Evolutionary conservation across 2,113 vertebrate species (phyloP), one percentile per base, ranked within the genome.

Genomic region (Sylvilagus bachmani): DNA sequence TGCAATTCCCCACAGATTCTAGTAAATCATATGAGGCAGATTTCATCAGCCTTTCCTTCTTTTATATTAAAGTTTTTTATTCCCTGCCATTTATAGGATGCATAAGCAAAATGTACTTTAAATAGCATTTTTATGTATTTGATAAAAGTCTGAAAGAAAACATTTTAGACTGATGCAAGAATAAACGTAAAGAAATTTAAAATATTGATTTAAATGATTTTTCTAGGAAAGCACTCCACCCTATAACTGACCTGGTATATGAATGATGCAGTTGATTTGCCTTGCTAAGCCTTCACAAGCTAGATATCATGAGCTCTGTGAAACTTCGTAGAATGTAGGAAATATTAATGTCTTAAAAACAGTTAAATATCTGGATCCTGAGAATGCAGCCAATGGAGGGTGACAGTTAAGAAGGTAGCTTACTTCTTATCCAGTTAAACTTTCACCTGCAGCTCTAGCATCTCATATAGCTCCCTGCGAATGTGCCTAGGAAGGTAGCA

Each of bases 11-110:
- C 75, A 49, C 24, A 92, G 36, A 77, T 89, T 96, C 86, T 83
- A 82, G 87, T 89, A 96, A 96, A 96, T 95, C 3, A n/a, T 31
- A 69, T 0, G 0, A 92, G 81, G 36, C 67, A 77, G 77, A 89
- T 92, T 93, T 91, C 84, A 79, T 94, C 90, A 96, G 33, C 24
- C 55, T 91, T 93, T 53, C 61, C 55, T 79, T 90, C 38, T 87
- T 94, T 94, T 62, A 66, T 94, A 92, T 90, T 95, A 94, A 90
- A 70, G 38, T 27, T 94, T 95, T 94, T 84, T 53, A 78, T 92
- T 87, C 67, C 27, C 17, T 90, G 16, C 31, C 92, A 94, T 94
- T 95, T 93, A 95, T 78, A 94, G 25, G n/a, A 91, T 91, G 71
- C 53, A 51, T 82, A 95, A 93, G 29, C 91, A 93, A 95, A 91